phyloP scores from a whole-genome alignment of 2,888 invertebrate species.

The Lycaena phlaeas region DNA sequence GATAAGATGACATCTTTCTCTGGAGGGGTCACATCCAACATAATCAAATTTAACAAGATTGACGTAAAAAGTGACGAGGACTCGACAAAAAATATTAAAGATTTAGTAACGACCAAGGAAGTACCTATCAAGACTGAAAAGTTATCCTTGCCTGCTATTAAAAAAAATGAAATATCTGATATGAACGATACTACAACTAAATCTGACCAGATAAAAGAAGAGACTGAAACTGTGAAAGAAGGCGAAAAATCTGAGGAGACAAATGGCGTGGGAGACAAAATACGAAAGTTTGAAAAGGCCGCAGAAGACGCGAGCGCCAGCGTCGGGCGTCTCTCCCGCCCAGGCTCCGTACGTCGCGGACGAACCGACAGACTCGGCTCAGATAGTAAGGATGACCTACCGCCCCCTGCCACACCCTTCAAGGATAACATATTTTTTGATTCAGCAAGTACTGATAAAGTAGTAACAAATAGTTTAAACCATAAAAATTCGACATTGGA shows the following conservation, averaged over 20 bases:
- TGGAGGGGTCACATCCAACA: conserved; percentile 8
- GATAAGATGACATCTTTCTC: conserved; percentile 9
- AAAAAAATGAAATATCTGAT: conserved; percentile 15
- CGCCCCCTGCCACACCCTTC: conserved; percentile 49
- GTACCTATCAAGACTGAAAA: conserved; percentile 30
- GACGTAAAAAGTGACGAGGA: conserved; percentile 23
- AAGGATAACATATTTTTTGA: conserved; percentile 47
- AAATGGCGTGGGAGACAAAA: conserved; percentile 64
- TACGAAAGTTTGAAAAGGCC: conserved; percentile 61
- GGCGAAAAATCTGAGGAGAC: conserved; percentile 34
- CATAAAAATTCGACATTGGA: conserved; percentile 25
- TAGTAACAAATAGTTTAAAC: conserved; percentile 15
- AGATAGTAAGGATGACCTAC: conserved; percentile 37
- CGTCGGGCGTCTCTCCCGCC: conserved; percentile 39
- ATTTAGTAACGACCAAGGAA: conserved; percentile 30
- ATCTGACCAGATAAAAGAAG: conserved; percentile 13
- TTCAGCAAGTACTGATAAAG: conserved; percentile 25
- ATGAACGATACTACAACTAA: conserved; percentile 14
- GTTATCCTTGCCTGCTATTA: conserved; percentile 23
- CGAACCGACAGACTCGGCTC: conserved; percentile 36
- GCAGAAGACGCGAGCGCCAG: conserved; percentile 49
- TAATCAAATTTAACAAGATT: conserved; percentile 23
- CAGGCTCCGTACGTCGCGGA: conserved; percentile 46
- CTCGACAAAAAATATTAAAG: conserved; percentile 25
- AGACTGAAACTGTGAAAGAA: conserved; percentile 15